Evolutionary conservation across 2,113 vertebrate species (phyloP).

Genomic region (Cololabis saira): DNA sequence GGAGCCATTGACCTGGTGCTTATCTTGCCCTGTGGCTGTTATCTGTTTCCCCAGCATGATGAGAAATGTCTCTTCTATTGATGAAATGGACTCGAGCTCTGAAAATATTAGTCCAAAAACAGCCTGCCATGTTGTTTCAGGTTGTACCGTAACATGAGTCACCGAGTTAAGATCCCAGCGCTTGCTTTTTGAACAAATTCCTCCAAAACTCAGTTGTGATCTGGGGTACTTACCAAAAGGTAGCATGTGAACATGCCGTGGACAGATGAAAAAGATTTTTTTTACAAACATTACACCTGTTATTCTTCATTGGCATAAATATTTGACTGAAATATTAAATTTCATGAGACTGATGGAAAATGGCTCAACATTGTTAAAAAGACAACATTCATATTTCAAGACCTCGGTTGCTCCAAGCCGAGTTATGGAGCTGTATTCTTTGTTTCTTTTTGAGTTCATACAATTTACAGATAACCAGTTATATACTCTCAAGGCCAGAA

Average conservation of each 20-base stretch:
- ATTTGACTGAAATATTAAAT: too few relatives aligned
- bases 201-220: neutral
- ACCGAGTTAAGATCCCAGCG: neutral
- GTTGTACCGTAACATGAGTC: slow-evolving; percentile 9
- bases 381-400: too few relatives aligned
- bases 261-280: neutral
- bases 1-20: slow-evolving; percentile 50
- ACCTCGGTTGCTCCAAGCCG: too few relatives aligned
- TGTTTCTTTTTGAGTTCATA: too few relatives aligned
- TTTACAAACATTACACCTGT: too few relatives aligned
- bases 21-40: slow-evolving; percentile 33
- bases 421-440: too few relatives aligned
- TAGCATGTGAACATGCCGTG: too few relatives aligned
- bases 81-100: slow-evolving; percentile 32
- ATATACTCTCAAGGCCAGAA: too few relatives aligned
- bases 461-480: too few relatives aligned
- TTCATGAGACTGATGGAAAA: too few relatives aligned
- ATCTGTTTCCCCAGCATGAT: slow-evolving; percentile 29
- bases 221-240: neutral
- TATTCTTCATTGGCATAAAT: too few relatives aligned
- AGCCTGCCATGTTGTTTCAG: slow-evolving; percentile 23
- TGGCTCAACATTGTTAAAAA: too few relatives aligned
- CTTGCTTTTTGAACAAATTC: neutral
- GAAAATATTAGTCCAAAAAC: slow-evolving; percentile 23
- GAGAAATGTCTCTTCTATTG: slow-evolving; percentile 31